A percentile compares a stretch with the other conserved stretches of the same genome.
Evolutionary conservation across 1,140 invertebrate genomes (phyloP).

Genomic region (Drosophila azteca): DNA sequence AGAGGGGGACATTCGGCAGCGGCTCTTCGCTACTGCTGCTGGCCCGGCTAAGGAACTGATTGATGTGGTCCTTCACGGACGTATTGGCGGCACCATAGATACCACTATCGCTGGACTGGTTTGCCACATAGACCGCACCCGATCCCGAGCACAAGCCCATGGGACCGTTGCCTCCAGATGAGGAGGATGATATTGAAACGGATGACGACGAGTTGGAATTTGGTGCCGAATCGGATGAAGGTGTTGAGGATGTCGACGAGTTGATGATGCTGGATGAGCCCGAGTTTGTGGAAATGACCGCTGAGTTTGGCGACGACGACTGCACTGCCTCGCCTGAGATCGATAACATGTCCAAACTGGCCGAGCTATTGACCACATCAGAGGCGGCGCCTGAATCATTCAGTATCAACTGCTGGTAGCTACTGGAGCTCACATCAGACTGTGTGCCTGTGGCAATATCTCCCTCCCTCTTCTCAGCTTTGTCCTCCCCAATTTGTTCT

Average conservation of each 20-base stretch:
- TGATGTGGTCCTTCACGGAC: constrained; percentile 65
- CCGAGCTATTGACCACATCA: constrained; percentile 60
- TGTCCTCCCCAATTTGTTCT: background rate
- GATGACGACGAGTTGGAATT: constrained; percentile 52
- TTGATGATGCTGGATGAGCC: constrained; percentile 42
- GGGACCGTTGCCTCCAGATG: constrained; percentile 10
- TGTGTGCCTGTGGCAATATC: background rate
- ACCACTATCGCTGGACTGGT: constrained; percentile 75
- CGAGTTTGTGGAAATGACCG: constrained; percentile 25
- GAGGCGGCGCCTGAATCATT: constrained; percentile 72
- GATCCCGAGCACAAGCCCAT: background rate
- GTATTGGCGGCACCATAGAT: constrained; percentile 61
- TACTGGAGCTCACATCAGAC: constrained; percentile 20
- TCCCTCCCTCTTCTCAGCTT: background rate
- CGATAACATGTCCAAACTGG: constrained; percentile 67
- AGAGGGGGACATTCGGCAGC: constrained; percentile 16
- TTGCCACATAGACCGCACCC: constrained; percentile 42
- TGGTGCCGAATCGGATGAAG: constrained; percentile 44
- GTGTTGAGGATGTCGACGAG: constrained; percentile 40
- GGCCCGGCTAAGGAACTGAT: constrained; percentile 64
- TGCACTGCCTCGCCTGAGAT: constrained; percentile 67
- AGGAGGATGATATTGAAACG: constrained; percentile 41
- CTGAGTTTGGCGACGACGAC: constrained; percentile 72
- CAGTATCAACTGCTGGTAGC: constrained; percentile 35
- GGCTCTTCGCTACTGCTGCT: constrained; percentile 51